Base-by-base conservation (phyloP, 1,140 invertebrate species). In the Yoshiicerus persimilis region DNA sequence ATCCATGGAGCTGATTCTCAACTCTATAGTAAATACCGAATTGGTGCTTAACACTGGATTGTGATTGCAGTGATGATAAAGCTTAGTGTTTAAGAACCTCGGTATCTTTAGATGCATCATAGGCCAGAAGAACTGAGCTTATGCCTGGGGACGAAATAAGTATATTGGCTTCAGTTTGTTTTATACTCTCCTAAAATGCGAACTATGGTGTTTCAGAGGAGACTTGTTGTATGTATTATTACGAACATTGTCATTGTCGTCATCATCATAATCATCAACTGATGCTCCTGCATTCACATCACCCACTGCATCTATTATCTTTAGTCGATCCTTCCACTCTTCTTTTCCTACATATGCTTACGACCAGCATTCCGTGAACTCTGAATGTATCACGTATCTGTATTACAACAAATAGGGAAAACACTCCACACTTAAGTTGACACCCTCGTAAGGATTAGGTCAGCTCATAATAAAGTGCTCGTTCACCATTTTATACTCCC, bases 381-480 rank as follows among this genome's bases (percentile, higher is more conserved):
- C 23, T 27, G 27, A 8, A 66, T 66, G 23, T 27, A 66, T 41
- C 80, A 30, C 36, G 23, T 80, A 32, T n/a, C 20, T 36, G 32
- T 30, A 30, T 11, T 32, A 83, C 0, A n/a, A 34, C 27, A 34
- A 38, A 8, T 66, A 66, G 64, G 64, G 84, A 56, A 84, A 86
- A 27, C 8, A n/a, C 56, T 62, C 20, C 25, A 30, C 30, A 56
- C 23, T 25, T 36, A n/a, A 64, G n/a, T 86, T 47, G 38, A 84
- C 83, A 23, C 41, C 38, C 36, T 86, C 56, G 25, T 86, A 64
- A 86, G 84, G 84, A 86, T 86, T 86, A 86, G 84, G 84, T 86
- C 84, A 86, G 41, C 84, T 86, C 84, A 64, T 86, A 39, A 86
- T 86, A 64, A 86, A 86, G 64, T 86, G 41, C 41, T 86, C 84